Evolutionary conservation across 92 coral and sea anemone genomes (phyloP), one percentile per base, ranked within the genome.

Genomic region (Ricordea florida): DNA sequence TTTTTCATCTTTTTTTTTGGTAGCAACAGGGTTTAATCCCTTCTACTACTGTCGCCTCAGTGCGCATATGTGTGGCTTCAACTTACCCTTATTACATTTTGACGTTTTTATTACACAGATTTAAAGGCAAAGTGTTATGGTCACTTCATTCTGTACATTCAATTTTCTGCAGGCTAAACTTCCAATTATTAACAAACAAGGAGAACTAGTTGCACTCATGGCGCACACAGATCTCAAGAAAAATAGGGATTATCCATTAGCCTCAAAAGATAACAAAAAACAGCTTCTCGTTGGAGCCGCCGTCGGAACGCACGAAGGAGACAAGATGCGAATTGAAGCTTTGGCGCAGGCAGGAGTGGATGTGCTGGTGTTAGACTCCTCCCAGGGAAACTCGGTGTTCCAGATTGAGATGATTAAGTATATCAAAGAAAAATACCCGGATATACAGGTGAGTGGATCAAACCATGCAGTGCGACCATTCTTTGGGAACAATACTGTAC

Each of bases 271-370:
- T 58, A 75, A 45, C 13, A 91, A 90, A 33, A 94, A 94, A 38
- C 98, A 86, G 84, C 75, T 89, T 4, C 65, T 86, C 22, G 99
- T 96, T 5, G 99, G 99, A 11, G 99, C 99, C n/a, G 97, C 99
- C 10, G 77, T 96, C 0, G 85, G 99, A 30, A 96, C 99, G 20
- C 92, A 85, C 16, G 87, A 81, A 6, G 91, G 81, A 11, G 99
- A 96, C 85, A 96, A 89, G 49, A 38, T 36, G 4, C 74, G 99
- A 25, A 58, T 96, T 1, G 92, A 88, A 48, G 97, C 99, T 20
- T 82, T 96, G 23, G 92, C 86, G n/a, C 96, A 92, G 0, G 97
- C 99, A 64, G 97, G 96, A 6, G 99, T 92, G 30, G 99, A 96
- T 40, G 97, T 93, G 9, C 78, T 96, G 3, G 91, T 96, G 6